phyloP scores from a whole-genome alignment of 1,140 invertebrate species.

The Leucophenga varia region DNA sequence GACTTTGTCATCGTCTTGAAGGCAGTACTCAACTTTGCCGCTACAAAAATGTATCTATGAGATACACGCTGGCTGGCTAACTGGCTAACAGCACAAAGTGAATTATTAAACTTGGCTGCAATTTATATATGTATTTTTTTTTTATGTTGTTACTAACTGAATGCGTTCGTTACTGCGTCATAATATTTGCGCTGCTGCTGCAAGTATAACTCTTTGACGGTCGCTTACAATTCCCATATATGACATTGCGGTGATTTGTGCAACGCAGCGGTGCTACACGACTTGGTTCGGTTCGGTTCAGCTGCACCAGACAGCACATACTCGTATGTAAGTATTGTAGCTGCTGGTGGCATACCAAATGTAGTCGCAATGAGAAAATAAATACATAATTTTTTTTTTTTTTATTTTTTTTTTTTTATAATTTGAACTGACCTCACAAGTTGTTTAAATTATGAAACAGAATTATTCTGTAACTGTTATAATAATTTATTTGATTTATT shows the following conservation, averaged over 20 bases:
- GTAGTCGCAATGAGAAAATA: too few relatives aligned
- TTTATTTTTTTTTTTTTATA: too few relatives aligned
- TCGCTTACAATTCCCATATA: too few relatives aligned
- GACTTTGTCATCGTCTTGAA: slow-evolving; percentile 36
- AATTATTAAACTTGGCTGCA: slow-evolving; percentile 45
- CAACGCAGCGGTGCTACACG: slow-evolving; percentile 21
- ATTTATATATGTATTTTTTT: slow-evolving; percentile 42
- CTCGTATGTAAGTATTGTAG: too few relatives aligned
- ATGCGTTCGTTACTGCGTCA: slow-evolving; percentile 30
- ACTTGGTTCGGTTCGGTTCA: too few relatives aligned
- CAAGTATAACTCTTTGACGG: neutral
- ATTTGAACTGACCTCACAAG: too few relatives aligned
- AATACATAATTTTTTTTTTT: too few relatives aligned
- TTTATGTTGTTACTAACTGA: slow-evolving; percentile 24
- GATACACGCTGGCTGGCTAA: too few relatives aligned
- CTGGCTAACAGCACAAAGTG: slow-evolving; percentile 20
- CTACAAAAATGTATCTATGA: neutral
- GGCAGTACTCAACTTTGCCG: neutral
- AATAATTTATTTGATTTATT: too few relatives aligned
- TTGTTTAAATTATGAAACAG: too few relatives aligned
- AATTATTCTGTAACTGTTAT: too few relatives aligned
- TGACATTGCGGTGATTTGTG: slow-evolving; percentile 23
- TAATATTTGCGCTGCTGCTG: slow-evolving; percentile 23
- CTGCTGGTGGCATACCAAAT: slow-evolving; percentile 50
- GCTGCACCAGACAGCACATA: too few relatives aligned